Evolutionary conservation across 2,797 vertebrate genomes (phyloP).

Genomic region (Micropoecilia bifurca): DNA sequence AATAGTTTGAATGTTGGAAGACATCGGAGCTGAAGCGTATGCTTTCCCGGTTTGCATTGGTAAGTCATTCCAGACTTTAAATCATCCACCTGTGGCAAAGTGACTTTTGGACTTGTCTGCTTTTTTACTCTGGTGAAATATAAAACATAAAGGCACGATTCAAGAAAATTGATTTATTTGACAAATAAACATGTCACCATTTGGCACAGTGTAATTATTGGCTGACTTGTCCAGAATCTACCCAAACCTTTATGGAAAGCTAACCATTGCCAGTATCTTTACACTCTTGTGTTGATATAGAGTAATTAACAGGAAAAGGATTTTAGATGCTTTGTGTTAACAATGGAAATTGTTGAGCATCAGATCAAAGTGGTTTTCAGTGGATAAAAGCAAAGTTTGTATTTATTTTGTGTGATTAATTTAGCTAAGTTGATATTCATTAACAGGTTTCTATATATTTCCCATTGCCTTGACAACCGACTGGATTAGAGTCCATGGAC

Average conservation of each 20-base stretch:
- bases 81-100: neutral
- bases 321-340: neutral
- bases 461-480: neutral
- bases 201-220: neutral
- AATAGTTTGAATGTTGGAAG: neutral
- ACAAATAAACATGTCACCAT: neutral
- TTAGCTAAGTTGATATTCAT: neutral
- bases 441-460: neutral
- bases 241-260: neutral
- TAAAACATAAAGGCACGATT: neutral
- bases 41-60: neutral
- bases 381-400: neutral
- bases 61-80: neutral
- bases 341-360: neutral
- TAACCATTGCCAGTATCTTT: neutral
- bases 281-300: neutral
- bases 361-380: neutral
- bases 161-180: neutral
- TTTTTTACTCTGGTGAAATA: neutral
- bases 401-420: neutral
- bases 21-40: neutral
- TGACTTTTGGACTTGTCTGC: neutral
- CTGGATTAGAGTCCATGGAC: neutral
- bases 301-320: neutral
- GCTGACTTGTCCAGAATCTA: neutral